Base-by-base conservation (phyloP, 2,113 vertebrate species). In the Thymallus thymallus region DNA sequence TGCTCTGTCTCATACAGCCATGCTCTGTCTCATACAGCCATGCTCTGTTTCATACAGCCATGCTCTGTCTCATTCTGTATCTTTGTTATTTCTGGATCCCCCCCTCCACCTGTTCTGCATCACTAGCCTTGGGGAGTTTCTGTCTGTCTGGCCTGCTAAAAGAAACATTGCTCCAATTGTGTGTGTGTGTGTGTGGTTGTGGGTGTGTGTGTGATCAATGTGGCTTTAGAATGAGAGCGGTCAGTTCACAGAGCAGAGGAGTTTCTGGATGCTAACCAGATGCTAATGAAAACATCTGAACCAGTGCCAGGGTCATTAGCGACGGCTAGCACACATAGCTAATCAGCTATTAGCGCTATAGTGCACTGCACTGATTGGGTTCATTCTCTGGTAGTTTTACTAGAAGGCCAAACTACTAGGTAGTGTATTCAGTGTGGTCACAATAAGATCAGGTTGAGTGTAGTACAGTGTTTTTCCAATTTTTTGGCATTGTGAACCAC, bases 211-310 rank as follows among this genome's bases (percentile, higher is more conserved):
- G 29, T 66, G 64, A 66, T 30, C 30, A 35, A 77, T 87, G 86
- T 75, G 78, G 86, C 75, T 62, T 75, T n/a, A 72, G 29, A 78
- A 81, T 70, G 69, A 76, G 69, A 84, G 84, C 72, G 83, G 86
- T 51, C 3, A 18, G 48, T 86, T 86, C 83, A 81, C 62, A 64
- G 77, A 74, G 72, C 60, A 68, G 79, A 74, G 70, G 69, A 55
- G 82, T 83, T 85, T 85, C 73, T 72, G 82, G 82, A 85, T 85
- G 83, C 76, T 79, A 76, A 84, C 79, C 81, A 89, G 79, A 81
- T 83, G 12, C 77, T 86, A 90, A 87, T 91, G 85, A 88, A 89
- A 90, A 89, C 82, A 90, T 82, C 84, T 85, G 85, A 88, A 84
- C 72, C 76, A 3, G 69, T 84, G 88, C 83, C 87, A 87, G 78